Evolutionary conservation across 64 coral and sea anemone species (phyloP), one percentile per base, ranked within the genome.

Genomic region (Porites australiensis): DNA sequence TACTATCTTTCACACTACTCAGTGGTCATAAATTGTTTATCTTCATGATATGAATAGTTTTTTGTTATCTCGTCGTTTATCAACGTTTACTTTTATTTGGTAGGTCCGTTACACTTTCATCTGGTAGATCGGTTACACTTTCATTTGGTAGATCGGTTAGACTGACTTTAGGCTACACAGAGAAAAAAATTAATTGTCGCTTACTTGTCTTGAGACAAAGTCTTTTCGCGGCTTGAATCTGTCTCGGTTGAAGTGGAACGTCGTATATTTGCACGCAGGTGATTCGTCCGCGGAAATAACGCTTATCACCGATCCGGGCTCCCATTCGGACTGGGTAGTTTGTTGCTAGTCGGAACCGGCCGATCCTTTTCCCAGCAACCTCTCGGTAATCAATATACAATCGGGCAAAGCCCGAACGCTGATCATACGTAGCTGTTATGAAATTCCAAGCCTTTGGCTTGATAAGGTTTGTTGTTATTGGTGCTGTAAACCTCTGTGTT

Each of bases 321-420:
- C 95, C 95, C 83, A 98, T 74, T n/a, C 92, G 82, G 5, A 86
- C 95, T 70, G 92, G 92, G 45, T 91, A 98, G 49, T 91, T 98
- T 13, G 95, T 98, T 23, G 92, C 88, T 73, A 98, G 75, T 51
- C 82, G 86, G 23, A 98, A 70, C 72, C 88, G 74, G 13, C 95
- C 95, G 64, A 98, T 94, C 67, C 71, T 54, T 15, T 82, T 91
- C 11, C 77, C 67, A 13, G 58, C 88, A 46, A 98, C 92, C 50
- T 90, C 77, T 74, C 51, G 87, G 77, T 90, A 82, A 84, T 98
- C 90, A 75, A 98, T 82, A 47, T 74, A 98, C 16, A 98, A 44
- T 49, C 69, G 88, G 13, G 95, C 95, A 14, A 57, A 45, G 43
- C 92, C 95, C 18, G 92, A 88, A 13, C 92, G 79, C 5, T 87